Conservation (phyloP, 1,140 invertebrate species). For the Bombus confusus region DNA sequence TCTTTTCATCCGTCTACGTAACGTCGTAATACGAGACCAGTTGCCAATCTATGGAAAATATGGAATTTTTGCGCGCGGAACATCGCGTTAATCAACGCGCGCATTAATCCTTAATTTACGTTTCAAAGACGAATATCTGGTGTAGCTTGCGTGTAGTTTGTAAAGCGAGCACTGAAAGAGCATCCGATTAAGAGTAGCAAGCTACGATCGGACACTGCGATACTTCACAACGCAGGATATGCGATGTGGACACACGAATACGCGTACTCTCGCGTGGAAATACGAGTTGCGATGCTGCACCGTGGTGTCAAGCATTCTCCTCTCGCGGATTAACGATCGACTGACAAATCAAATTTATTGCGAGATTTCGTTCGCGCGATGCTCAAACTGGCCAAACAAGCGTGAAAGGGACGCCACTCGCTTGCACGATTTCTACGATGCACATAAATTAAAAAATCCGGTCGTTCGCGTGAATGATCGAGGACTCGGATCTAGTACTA, state of each 20-base stretch:
- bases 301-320: slow-evolving; percentile 36
- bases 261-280: not conserved
- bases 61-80: not conserved
- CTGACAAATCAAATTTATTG: slow-evolving; percentile 57
- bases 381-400: slow-evolving; percentile 4
- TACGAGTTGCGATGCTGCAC: not conserved
- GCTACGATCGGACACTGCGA: slow-evolving; percentile 58
- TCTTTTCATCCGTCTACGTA: not conserved
- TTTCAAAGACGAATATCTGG: slow-evolving; percentile 51
- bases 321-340: slow-evolving; percentile 62
- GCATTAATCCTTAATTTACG: slow-evolving; percentile 49
- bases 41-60: not conserved
- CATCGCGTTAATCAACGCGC: slow-evolving; percentile 2
- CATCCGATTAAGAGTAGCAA: slow-evolving; percentile 67
- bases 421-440: not conserved
- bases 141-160: slow-evolving; percentile 56
- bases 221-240: slow-evolving; percentile 42
- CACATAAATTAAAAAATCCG: slow-evolving; percentile 7
- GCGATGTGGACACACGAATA: not conserved
- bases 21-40: slow-evolving; percentile 14
- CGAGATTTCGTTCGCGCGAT: slow-evolving; percentile 40
- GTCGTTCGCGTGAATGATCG: not conserved
- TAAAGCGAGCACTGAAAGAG: slow-evolving; percentile 65
- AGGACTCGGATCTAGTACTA: not conserved
- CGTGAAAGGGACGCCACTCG: slow-evolving; percentile 10